Evolutionary conservation across 2,113 vertebrate species (phyloP).

Genomic region (Sinocyclocheilus anshuiensis): DNA sequence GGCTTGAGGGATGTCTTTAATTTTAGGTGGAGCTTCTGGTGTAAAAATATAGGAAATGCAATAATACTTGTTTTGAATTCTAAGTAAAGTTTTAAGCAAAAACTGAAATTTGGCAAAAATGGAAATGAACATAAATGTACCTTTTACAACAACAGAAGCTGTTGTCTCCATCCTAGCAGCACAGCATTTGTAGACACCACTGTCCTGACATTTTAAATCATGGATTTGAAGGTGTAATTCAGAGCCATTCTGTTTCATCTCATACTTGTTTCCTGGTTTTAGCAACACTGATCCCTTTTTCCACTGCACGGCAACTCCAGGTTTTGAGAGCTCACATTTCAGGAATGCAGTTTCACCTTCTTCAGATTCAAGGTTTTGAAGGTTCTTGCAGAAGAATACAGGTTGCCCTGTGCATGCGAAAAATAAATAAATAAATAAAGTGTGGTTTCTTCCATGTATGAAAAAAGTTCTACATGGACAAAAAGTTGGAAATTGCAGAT

Average conservation of each 20-base stretch:
- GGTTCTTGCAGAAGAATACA: constrained; percentile 70
- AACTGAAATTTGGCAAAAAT: not conserved
- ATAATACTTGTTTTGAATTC: not conserved
- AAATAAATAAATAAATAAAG: too few species aligned
- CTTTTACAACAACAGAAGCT: constrained; percentile 74
- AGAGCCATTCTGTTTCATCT: constrained; percentile 75
- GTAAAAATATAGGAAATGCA: not conserved
- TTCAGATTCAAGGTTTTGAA: constrained; percentile 70
- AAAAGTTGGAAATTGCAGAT: not conserved
- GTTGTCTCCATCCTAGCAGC: constrained; percentile 72
- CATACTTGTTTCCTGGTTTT: constrained; percentile 69
- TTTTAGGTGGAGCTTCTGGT: not conserved
- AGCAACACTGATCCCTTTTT: constrained; percentile 71
- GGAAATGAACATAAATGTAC: constrained; percentile 58
- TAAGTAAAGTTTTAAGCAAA: not conserved
- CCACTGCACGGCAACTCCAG: constrained; percentile 72
- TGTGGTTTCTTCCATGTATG: not conserved
- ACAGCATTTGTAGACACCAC: constrained; percentile 79
- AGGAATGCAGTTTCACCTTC: constrained; percentile 68
- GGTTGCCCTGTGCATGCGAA: constrained; percentile 44
- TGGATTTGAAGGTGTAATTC: constrained; percentile 72
- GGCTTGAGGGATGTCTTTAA: constrained; percentile 32
- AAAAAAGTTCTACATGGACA: not conserved
- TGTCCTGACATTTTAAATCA: constrained; percentile 67
- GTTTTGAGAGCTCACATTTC: constrained; percentile 76